phyloP scores from a whole-genome alignment of 2,113 vertebrate species.

The Caranx ignobilis region DNA sequence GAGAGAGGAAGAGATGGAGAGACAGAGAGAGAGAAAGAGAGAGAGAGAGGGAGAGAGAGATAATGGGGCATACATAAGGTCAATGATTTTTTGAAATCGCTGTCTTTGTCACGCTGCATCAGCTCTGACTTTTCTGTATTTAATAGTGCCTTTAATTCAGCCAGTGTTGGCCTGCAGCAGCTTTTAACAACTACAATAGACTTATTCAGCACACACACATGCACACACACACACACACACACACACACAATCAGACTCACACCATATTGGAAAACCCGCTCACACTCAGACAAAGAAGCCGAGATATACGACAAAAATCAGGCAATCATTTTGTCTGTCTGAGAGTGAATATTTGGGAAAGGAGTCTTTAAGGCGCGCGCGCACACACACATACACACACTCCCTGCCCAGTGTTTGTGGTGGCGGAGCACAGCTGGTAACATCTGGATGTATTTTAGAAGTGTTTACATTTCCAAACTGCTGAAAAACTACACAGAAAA shows the following conservation, averaged over 20 bases:
- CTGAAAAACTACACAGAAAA: conserved; percentile 75
- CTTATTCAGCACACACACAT: conserved; percentile 40
- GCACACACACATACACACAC: conserved; percentile 8
- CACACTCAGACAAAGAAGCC: conserved; percentile 40
- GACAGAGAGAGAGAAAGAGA: conserved; percentile 6
- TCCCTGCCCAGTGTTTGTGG: conserved; percentile 82
- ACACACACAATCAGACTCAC: conserved; percentile 7
- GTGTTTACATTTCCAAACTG: conserved; percentile 88
- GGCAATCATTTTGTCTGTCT: conserved; percentile 68
- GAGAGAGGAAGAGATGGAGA: conserved; percentile 6
- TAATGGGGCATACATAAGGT: conserved; percentile 66
- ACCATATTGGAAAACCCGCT: conserved; percentile 47
- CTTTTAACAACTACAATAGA: conserved; percentile 57
- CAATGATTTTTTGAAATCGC: conserved; percentile 66
- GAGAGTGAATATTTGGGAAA: conserved; percentile 55
- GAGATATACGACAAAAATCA: conserved; percentile 63
- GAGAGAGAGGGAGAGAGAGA: conserved; percentile 7
- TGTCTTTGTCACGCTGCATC: conserved; percentile 63
- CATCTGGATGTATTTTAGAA: conserved; percentile 88
- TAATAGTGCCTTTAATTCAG: conserved; percentile 51
- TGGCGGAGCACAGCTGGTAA: conserved; percentile 83
- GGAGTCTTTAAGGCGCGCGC: conserved; percentile 51
- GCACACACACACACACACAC: conserved; percentile 22
- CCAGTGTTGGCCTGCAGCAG: conserved; percentile 31
- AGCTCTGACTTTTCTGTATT: conserved; percentile 51